Conservation (phyloP, 2,113 vertebrate species). For the Pagrus major region DNA sequence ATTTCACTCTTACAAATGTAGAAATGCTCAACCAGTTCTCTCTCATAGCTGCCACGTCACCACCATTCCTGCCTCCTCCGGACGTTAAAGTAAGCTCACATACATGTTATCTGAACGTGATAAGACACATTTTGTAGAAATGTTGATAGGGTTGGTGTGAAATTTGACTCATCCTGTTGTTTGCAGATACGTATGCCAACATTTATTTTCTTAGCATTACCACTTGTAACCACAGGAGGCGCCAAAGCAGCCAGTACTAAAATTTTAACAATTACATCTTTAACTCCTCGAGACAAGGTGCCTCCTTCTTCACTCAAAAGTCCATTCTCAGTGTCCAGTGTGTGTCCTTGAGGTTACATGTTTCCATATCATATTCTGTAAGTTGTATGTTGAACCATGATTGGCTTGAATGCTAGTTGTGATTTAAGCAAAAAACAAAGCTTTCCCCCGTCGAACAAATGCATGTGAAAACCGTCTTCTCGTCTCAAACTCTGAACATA, state of each 20-base stretch:
- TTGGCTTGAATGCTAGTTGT: background rate
- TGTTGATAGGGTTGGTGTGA: too few relatives aligned
- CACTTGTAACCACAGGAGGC: background rate
- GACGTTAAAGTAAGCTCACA: too few relatives aligned
- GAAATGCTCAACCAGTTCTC: too few relatives aligned
- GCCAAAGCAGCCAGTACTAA: background rate
- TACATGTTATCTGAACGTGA: too few relatives aligned
- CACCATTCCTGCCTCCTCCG: too few relatives aligned
- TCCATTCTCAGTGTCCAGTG: background rate
- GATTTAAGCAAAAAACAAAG: background rate
- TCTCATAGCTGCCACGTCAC: too few relatives aligned
- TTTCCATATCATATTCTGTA: background rate
- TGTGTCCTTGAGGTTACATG: background rate
- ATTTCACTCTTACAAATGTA: too few relatives aligned
- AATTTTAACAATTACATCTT: too few relatives aligned
- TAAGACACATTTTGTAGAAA: too few relatives aligned
- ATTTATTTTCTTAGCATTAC: background rate
- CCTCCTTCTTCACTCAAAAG: background rate
- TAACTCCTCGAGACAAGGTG: background rate
- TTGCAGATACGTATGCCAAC: too few relatives aligned
- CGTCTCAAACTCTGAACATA: background rate
- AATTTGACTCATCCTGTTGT: too few relatives aligned
- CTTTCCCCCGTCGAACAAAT: background rate
- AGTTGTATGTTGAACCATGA: background rate
- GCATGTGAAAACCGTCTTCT: background rate